Percentiles rank a stretch among this genome's conserved stretches.
Evolutionary conservation across 2,888 invertebrate genomes (phyloP).

Genomic region (Macaria liturata): DNA sequence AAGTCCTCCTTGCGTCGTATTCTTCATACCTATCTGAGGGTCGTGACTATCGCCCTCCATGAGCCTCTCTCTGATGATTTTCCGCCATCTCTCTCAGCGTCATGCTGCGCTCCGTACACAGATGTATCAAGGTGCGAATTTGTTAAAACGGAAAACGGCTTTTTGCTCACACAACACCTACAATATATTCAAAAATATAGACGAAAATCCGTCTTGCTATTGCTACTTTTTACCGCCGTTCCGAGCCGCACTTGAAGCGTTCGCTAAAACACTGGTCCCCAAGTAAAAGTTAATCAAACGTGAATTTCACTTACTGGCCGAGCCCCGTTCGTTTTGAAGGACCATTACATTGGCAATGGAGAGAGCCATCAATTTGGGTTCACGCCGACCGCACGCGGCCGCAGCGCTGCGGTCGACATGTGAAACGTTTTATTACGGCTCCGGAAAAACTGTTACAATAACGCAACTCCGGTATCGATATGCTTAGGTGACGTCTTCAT

Average conservation of each 20-base stretch:
- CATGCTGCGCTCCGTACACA: no score
- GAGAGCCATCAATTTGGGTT: conserved; percentile 80
- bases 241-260: conserved; percentile 37
- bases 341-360: conserved; percentile 79
- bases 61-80: no score
- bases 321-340: conserved; percentile 77
- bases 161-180: no score
- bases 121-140: no score
- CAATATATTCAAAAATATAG: conserved; percentile 1
- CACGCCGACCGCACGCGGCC: conserved; percentile 76
- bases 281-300: conserved; percentile 78
- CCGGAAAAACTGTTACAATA: conserved; percentile 73
- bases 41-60: no score
- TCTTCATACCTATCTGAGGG: no score
- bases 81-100: no score
- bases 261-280: conserved; percentile 52
- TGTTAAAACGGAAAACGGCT: no score
- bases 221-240: conserved; percentile 27
- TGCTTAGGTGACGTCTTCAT: conserved; percentile 43
- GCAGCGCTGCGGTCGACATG: conserved; percentile 69
- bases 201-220: not conserved
- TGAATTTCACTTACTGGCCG: conserved; percentile 77
- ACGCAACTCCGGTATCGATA: conserved; percentile 49
- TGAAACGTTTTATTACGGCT: conserved; percentile 76
- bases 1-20: no score